A percentile compares a stretch with the other conserved stretches of the same genome.
Evolutionary conservation across 2,888 invertebrate species (phyloP).

Genomic region (Amaurobius ferox): DNA sequence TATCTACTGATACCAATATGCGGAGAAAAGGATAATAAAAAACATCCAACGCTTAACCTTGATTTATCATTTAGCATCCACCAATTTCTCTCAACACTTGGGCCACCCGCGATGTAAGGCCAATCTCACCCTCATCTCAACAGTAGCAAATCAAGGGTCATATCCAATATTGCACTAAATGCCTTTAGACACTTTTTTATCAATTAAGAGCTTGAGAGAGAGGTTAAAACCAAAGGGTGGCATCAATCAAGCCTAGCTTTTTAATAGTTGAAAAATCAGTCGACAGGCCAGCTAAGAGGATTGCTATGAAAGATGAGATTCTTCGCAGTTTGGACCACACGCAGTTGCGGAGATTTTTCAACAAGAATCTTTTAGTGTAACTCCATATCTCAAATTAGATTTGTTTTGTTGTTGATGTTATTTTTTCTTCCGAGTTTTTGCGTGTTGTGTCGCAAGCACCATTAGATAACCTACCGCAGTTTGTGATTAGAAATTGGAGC

Average conservation of each 20-base stretch:
- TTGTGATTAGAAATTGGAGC: slow-evolving; percentile 36
- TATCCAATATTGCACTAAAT: neutral
- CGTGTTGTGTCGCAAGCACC: slow-evolving; percentile 29
- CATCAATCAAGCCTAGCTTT: slow-evolving; percentile 8
- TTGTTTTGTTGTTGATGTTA: slow-evolving; percentile 9
- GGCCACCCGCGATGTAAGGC: neutral
- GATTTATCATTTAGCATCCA: neutral
- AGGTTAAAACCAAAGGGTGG: slow-evolving; percentile 34
- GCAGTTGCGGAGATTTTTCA: slow-evolving; percentile 45
- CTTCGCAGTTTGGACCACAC: slow-evolving; percentile 40
- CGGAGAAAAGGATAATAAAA: neutral
- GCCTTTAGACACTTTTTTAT: slow-evolving; percentile 37
- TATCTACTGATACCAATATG: neutral
- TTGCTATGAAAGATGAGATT: slow-evolving; percentile 48
- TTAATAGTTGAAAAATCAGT: slow-evolving; percentile 55
- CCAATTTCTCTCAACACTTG: neutral
- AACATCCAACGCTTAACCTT: neutral
- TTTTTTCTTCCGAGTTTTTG: neutral
- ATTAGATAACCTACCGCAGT: slow-evolving; percentile 66
- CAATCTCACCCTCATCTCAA: neutral
- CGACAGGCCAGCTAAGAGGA: slow-evolving; percentile 47
- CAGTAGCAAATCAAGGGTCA: neutral
- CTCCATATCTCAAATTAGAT: slow-evolving; percentile 54
- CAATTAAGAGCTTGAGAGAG: neutral
- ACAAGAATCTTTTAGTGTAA: slow-evolving; percentile 63